These are phyloP conservation scores for Tetragonula carbonaria DNA, from an alignment of 2,888 invertebrate species.

Conservation along the genomic window DNA sequence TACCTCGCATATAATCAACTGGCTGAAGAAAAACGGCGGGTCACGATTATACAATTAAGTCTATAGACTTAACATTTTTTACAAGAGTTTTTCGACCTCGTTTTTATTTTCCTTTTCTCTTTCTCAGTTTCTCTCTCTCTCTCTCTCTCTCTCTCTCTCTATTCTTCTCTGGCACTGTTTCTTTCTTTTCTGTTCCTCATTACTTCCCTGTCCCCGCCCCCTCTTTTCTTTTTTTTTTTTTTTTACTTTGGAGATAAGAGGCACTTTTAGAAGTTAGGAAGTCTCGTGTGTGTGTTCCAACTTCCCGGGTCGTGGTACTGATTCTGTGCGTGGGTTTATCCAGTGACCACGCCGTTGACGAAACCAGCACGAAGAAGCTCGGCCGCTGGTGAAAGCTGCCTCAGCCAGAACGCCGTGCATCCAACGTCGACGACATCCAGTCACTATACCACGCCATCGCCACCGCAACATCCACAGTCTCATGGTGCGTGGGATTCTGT, in stretches of 20 bases:
- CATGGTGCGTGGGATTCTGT: constrained; percentile 73
- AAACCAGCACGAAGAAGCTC: constrained; percentile 80
- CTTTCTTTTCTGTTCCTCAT: background rate
- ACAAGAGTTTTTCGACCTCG: constrained; percentile 17
- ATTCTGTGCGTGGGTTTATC: constrained; percentile 56
- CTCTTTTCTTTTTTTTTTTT: background rate
- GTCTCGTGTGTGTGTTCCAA: constrained; percentile 12
- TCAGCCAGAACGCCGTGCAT: constrained; percentile 77
- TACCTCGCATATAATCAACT: constrained; percentile 10
- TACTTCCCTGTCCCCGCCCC: background rate
- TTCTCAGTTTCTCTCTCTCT: constrained; percentile 11
- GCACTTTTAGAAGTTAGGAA: constrained; percentile 45
- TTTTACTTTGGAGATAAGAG: constrained; percentile 36
- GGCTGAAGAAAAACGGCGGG: constrained; percentile 1
- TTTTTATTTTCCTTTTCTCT: constrained; percentile 7
- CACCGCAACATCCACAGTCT: constrained; percentile 81
- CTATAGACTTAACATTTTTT: background rate
- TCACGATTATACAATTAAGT: background rate
- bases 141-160: background rate
- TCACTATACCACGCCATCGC: constrained; percentile 84
- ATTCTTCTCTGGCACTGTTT: background rate
- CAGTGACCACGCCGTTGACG: constrained; percentile 81
- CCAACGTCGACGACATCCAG: constrained; percentile 82
- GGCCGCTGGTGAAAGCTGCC: constrained; percentile 79
- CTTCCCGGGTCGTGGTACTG: constrained; percentile 46